Conservation (phyloP, 1,140 invertebrate genomes). For the Lucilia sericata region DNA sequence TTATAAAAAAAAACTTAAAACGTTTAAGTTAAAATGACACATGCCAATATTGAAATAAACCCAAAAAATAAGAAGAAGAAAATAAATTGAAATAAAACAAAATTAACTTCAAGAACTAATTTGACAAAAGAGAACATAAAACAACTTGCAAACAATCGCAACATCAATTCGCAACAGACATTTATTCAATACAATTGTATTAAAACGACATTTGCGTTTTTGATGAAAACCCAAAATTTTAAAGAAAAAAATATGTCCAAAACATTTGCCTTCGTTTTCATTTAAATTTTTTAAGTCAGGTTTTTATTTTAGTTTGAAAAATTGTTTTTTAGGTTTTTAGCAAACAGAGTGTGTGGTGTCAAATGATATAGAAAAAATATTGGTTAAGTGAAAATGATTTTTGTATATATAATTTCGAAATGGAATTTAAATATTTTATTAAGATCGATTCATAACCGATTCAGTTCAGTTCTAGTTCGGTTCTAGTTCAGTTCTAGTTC, state of each 20-base stretch:
- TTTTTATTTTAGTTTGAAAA: background rate
- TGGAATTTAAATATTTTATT: too few species aligned
- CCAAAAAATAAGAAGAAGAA: background rate
- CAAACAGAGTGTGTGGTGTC: constrained; percentile 19
- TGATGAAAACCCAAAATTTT: constrained; percentile 9
- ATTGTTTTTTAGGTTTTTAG: background rate
- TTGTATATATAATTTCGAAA: too few species aligned
- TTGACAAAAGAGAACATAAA: constrained; percentile 32
- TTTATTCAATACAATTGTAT: background rate
- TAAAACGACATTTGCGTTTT: constrained; percentile 28
- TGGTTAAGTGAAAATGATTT: background rate
- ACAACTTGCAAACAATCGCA: background rate
- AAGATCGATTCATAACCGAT: too few species aligned
- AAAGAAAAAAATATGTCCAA: background rate
- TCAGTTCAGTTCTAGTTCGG: too few species aligned
- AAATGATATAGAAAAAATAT: background rate
- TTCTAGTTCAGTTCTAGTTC: too few species aligned
- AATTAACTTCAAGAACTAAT: constrained; percentile 30
- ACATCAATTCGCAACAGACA: background rate
- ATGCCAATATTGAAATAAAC: constrained; percentile 40
- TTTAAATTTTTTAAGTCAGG: background rate
- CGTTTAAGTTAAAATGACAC: constrained; percentile 31
- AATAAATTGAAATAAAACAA: background rate
- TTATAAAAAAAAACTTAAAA: background rate
- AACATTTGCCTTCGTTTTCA: constrained; percentile 17